Conservation (phyloP, 2,113 vertebrate species). For the Piprites chloris region DNA sequence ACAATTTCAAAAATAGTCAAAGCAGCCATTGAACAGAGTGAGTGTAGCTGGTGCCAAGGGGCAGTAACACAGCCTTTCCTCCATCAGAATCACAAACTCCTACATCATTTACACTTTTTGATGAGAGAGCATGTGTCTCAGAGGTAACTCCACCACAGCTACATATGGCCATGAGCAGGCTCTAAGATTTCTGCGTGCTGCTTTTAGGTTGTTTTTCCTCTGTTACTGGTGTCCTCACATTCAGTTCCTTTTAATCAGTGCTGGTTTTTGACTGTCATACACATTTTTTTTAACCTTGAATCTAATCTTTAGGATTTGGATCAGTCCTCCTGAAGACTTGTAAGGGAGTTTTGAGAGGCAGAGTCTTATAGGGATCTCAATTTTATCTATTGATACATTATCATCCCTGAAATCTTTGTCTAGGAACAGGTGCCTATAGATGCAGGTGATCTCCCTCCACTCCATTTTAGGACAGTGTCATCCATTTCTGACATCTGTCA, state of each 20-base stretch:
- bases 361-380: background rate
- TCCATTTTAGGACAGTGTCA: background rate
- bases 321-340: background rate
- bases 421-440: background rate
- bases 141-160: background rate
- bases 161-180: background rate
- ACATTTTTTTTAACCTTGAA: background rate
- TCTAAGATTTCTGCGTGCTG: background rate
- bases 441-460: background rate
- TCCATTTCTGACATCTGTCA: background rate
- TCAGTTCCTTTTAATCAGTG: background rate
- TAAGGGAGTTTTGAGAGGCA: background rate
- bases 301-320: background rate
- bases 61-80: background rate
- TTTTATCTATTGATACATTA: background rate
- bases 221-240: background rate
- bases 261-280: background rate
- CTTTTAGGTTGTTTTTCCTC: background rate
- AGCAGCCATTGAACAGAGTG: background rate
- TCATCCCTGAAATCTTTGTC: background rate
- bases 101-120: background rate
- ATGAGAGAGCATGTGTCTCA: background rate
- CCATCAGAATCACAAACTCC: background rate
- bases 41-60: background rate
- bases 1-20: background rate